Conservation (phyloP, 2,797 vertebrate genomes). For the Channallabes apus region DNA sequence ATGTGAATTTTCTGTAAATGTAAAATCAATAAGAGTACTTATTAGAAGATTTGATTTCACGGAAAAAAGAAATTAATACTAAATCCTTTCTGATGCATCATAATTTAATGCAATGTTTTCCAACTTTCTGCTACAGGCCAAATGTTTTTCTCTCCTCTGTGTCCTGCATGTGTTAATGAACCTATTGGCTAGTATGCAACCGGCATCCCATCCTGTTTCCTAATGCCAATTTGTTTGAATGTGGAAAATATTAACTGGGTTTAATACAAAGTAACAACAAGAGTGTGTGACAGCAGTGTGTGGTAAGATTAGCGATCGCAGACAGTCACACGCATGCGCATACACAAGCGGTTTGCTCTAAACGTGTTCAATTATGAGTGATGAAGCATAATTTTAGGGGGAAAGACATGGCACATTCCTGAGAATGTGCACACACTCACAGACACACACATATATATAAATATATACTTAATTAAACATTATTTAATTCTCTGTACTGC, state of each 20-base stretch:
- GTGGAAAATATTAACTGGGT: slow-evolving; percentile 28
- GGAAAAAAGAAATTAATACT: neutral
- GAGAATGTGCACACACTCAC: slow-evolving; percentile 17
- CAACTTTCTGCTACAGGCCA: neutral
- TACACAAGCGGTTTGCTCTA: neutral
- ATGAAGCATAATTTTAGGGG: slow-evolving; percentile 9
- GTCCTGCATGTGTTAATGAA: neutral
- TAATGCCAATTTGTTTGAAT: slow-evolving; percentile 22
- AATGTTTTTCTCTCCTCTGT: neutral
- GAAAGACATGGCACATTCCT: slow-evolving; percentile 34
- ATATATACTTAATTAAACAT: neutral
- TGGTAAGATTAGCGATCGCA: slow-evolving; percentile 22
- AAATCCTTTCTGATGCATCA: neutral
- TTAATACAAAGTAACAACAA: neutral
- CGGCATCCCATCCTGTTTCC: neutral
- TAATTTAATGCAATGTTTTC: neutral
- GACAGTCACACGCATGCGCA: slow-evolving; percentile 13
- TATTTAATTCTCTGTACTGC: neutral
- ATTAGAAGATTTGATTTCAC: neutral
- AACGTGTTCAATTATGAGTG: slow-evolving; percentile 21
- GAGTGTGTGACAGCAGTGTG: neutral
- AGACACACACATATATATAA: neutral
- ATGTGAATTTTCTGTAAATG: neutral
- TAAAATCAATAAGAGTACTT: neutral
- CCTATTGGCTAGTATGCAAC: neutral